Percentiles rank a stretch among this genome's conserved stretches.
Conservation (phyloP, 2,797 vertebrate genomes). For the Anabacerthia variegaticeps region DNA sequence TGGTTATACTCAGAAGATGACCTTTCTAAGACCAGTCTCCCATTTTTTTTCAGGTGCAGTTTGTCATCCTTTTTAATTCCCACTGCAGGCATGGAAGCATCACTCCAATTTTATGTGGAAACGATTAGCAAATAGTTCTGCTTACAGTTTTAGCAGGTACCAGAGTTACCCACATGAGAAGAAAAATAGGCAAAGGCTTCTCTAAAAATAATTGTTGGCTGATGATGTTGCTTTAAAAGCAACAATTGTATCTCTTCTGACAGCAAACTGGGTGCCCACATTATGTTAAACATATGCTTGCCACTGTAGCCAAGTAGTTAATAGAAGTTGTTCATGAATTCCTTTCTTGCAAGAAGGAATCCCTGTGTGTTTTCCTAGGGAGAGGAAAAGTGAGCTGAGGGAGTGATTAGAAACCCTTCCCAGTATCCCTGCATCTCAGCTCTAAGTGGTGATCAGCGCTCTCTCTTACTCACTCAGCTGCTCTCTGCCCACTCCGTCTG, state of each 20-base stretch:
- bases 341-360: not conserved
- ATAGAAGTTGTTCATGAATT: not conserved
- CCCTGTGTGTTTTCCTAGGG: not conserved
- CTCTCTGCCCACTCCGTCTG: slow-evolving; percentile 43
- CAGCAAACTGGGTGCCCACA: not conserved
- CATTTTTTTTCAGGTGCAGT: not conserved
- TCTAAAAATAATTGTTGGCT: not conserved
- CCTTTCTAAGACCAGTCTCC: not conserved
- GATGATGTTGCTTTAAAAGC: not conserved
- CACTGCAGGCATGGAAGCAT: not conserved
- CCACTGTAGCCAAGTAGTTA: not conserved
- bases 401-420: not conserved
- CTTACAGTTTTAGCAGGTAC: not conserved
- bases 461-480: not conserved
- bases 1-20: not conserved
- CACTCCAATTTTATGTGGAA: not conserved
- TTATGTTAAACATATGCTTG: not conserved
- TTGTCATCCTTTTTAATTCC: not conserved
- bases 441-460: not conserved
- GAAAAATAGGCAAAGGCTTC: not conserved
- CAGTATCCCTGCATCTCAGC: not conserved
- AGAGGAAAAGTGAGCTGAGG: not conserved
- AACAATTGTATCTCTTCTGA: not conserved
- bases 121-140: not conserved
- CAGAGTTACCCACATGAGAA: not conserved